Base-by-base conservation (phyloP, 2,113 vertebrate species). In the Chunga burmeisteri region DNA sequence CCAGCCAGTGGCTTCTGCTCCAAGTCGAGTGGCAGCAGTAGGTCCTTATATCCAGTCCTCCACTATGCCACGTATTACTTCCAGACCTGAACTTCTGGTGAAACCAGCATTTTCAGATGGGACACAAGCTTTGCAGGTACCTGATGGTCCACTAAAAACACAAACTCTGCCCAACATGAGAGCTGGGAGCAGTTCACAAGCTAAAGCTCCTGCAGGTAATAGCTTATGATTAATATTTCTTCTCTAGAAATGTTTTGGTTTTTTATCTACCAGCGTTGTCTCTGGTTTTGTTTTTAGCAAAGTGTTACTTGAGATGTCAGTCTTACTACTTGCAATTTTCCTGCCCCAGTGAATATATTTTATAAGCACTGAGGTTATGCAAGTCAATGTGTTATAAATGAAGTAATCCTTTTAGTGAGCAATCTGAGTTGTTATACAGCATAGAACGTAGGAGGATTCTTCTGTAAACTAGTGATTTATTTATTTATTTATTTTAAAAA, bases 41-140 rank as follows among this genome's bases (percentile, higher is more conserved):
- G 99, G 99, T 55, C 99, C 99, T 9, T 99, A 99, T 34, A 99
- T 99, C 91, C 99, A 99, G 98, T 99, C 99, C 0, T 99, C 99
- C 93, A 99, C 99, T 25, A 98, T 99, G 99, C 99, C 99, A 22
- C 98, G 99, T 21, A 98, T 99, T 88, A 96, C 98, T 71, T 98
- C 98, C 27, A 98, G 99, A 94, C 99, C 99, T 3, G 99, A 99
- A 32, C 98, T 99, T 73, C 93, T 99, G 74, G 98, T 99, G 67
- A 99, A 99, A 95, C 98, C 99, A 32, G 98, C 98, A 8, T 98
- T 99, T 98, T 98, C 98, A 4, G 99, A 99, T 65, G 98, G 98
- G 22, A 97, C 98, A 16, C 93, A 98, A 86, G 97, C 98, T 32
- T 89, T 97, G 52, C 99, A 98, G n/a, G 88, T 97, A 29, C 96